Evolutionary conservation across 2,888 invertebrate genomes (phyloP).

Genomic region (Coecobrya sp.): DNA sequence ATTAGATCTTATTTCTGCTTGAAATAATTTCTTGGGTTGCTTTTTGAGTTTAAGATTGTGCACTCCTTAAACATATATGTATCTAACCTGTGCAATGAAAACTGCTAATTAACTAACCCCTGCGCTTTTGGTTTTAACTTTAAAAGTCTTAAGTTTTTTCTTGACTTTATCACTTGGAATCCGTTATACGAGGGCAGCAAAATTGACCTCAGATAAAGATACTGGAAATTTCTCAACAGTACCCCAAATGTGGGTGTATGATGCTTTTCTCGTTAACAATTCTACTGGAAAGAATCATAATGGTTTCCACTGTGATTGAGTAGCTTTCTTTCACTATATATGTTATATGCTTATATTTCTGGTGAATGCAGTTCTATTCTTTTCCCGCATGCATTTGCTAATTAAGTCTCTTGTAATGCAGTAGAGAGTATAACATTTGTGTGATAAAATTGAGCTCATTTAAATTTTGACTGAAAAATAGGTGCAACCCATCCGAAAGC

Average conservation of each 20-base stretch:
- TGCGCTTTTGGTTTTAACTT: too few species aligned
- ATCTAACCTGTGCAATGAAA: too few species aligned
- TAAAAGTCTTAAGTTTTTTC: too few species aligned
- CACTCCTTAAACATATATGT: neutral
- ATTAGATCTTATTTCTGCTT: slow-evolving; percentile 47
- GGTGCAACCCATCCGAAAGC: slow-evolving; percentile 95
- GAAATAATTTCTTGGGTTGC: neutral
- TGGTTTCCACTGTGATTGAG: slow-evolving; percentile 59
- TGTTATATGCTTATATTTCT: neutral
- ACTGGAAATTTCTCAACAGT: too few species aligned
- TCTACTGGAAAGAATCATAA: neutral
- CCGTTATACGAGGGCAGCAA: too few species aligned
- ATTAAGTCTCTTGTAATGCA: neutral
- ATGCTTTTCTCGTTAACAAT: neutral
- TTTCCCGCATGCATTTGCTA: neutral
- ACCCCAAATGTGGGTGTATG: too few species aligned
- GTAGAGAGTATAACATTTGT: neutral
- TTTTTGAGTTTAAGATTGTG: neutral
- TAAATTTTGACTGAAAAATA: slow-evolving; percentile 87
- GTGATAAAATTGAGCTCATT: slow-evolving; percentile 18
- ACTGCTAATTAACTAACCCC: too few species aligned
- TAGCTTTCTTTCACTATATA: neutral
- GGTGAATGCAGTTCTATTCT: neutral
- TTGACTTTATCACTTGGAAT: too few species aligned
- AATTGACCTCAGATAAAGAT: too few species aligned